Evolutionary conservation across 2,888 invertebrate species (phyloP).

Genomic region (Drosophila fungiperda): DNA sequence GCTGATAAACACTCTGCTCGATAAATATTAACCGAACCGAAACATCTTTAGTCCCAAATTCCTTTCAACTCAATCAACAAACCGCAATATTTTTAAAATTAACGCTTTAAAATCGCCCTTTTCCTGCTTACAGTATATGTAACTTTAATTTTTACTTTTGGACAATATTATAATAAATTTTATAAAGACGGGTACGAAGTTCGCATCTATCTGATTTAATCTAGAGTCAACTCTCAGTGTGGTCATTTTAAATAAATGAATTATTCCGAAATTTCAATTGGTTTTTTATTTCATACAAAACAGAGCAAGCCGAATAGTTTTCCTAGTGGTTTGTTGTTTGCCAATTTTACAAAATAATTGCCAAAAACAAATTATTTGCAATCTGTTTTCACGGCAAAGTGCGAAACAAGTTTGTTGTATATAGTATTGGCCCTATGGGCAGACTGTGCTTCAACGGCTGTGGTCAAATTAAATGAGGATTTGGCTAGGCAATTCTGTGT

Average conservation of each 20-base stretch:
- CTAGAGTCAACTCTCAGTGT: slow-evolving; percentile 18
- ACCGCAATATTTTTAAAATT: background rate
- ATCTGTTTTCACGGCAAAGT: slow-evolving; percentile 23
- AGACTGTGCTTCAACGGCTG: background rate
- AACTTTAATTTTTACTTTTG: background rate
- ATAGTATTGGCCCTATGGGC: background rate
- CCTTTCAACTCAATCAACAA: slow-evolving; percentile 6
- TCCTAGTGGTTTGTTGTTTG: slow-evolving; percentile 18
- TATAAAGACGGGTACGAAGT: too few species aligned
- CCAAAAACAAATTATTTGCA: slow-evolving; percentile 49
- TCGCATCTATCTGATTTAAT: slow-evolving; percentile 21
- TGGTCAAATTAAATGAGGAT: slow-evolving; percentile 12
- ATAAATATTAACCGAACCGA: slow-evolving; percentile 12
- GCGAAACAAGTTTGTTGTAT: slow-evolving; percentile 4
- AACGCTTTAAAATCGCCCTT: background rate
- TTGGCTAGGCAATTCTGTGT: background rate
- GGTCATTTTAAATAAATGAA: slow-evolving; percentile 43
- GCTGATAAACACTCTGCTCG: slow-evolving; percentile 35
- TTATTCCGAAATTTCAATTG: slow-evolving; percentile 71
- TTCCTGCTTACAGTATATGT: background rate
- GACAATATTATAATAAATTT: too few species aligned
- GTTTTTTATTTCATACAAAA: slow-evolving; percentile 34
- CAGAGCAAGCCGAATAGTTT: slow-evolving; percentile 6
- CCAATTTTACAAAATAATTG: slow-evolving; percentile 26
- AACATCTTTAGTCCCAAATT: slow-evolving; percentile 23